Evolutionary conservation across 2,888 invertebrate genomes (phyloP).

Genomic region (Rhimphoctona megacephalus): DNA sequence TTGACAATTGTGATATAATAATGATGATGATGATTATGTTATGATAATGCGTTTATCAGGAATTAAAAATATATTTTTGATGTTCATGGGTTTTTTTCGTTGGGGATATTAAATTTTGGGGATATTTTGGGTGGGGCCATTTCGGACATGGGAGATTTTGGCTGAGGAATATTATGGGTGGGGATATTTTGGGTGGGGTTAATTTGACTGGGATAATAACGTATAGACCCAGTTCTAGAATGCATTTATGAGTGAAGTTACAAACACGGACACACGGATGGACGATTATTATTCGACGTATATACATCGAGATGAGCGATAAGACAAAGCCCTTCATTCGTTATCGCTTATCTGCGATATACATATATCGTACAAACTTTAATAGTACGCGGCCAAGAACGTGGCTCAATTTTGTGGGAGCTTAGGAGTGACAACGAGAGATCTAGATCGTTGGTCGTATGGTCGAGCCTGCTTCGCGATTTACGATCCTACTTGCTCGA

Average conservation of each 20-base stretch:
- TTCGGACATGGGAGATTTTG: too few species aligned
- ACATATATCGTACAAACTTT: background rate
- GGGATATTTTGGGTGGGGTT: too few species aligned
- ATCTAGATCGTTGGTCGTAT: constrained; percentile 45
- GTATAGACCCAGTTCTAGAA: too few species aligned
- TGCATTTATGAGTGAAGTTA: background rate
- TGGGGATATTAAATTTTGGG: too few species aligned
- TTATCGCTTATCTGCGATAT: constrained; percentile 24
- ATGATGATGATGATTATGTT: too few species aligned
- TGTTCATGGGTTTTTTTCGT: too few species aligned
- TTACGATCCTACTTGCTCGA: constrained; percentile 51
- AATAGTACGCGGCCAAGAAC: constrained; percentile 22
- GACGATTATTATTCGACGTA: constrained; percentile 3
- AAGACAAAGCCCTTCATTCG: constrained; percentile 12
- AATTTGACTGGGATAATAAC: too few species aligned
- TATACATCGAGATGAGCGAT: constrained; percentile 27
- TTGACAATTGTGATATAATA: too few species aligned
- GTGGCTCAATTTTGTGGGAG: constrained; percentile 44
- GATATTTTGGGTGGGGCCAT: too few species aligned
- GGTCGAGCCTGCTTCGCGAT: constrained; percentile 46
- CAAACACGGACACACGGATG: background rate
- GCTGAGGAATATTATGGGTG: too few species aligned
- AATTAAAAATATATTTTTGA: too few species aligned
- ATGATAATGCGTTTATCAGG: too few species aligned
- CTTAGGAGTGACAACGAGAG: constrained; percentile 29